phyloP scores from a whole-genome alignment of 2,888 invertebrate genomes.

The Stenoptilia bipunctidactyla region DNA sequence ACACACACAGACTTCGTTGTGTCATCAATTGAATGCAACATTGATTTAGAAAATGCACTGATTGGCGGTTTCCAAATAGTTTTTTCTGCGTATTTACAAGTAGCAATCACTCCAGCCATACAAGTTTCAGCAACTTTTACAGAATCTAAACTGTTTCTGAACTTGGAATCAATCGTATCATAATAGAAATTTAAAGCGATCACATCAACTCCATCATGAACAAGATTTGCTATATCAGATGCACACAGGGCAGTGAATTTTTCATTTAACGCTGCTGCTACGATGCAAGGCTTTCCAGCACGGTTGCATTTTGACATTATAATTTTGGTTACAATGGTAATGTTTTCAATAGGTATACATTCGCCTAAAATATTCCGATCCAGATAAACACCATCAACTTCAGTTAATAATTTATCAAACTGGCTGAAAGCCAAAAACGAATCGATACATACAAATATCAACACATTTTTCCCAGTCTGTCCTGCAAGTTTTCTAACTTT shows the following conservation, averaged over 20 bases:
- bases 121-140: constrained; percentile 74
- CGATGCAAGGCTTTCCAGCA: constrained; percentile 88
- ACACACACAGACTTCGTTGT: constrained; percentile 65
- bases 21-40: constrained; percentile 68
- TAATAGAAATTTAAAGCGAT: constrained; percentile 79
- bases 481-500: constrained; percentile 34
- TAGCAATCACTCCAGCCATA: constrained; percentile 77
- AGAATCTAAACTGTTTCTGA: constrained; percentile 33
- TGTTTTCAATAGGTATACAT: constrained; percentile 89
- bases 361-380: constrained; percentile 88
- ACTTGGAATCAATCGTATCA: constrained; percentile 48
- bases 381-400: constrained; percentile 88
- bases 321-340: constrained; percentile 89
- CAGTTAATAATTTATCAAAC: constrained; percentile 81
- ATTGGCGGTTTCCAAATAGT: constrained; percentile 85
- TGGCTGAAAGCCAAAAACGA: constrained; percentile 42
- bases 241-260: constrained; percentile 80
- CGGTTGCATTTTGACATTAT: constrained; percentile 88
- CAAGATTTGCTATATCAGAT: constrained; percentile 91
- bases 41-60: constrained; percentile 78
- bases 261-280: constrained; percentile 90
- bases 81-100: constrained; percentile 89
- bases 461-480: constrained; percentile 53
- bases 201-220: constrained; percentile 91
- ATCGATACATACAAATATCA: constrained; percentile 51